Percentiles rank a stretch among this genome's conserved stretches.
Evolutionary conservation across 2,113 vertebrate species (phyloP).

Genomic region (Octodon degus): DNA sequence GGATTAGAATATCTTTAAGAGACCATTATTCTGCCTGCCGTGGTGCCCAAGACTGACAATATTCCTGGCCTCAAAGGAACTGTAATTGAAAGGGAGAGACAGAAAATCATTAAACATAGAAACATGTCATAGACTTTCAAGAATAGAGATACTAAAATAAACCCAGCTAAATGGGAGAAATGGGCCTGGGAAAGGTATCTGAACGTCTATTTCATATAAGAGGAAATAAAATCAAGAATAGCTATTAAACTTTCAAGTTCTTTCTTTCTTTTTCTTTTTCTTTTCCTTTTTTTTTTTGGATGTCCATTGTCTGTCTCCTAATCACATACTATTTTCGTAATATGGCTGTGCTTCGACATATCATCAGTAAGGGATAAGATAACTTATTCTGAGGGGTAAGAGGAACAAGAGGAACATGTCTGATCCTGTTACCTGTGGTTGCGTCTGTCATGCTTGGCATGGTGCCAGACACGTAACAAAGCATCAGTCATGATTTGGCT

Average conservation of each 20-base stretch:
- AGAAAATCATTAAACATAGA: neutral
- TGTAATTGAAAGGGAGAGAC: neutral
- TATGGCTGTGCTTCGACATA: neutral
- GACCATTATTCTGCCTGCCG: neutral
- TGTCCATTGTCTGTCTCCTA: neutral
- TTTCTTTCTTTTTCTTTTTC: too few species aligned
- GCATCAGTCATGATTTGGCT: neutral
- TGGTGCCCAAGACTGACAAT: neutral
- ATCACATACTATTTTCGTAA: neutral
- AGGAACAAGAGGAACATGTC: neutral
- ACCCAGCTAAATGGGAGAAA: neutral
- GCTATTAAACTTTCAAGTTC: neutral
- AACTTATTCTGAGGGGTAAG: too few species aligned
- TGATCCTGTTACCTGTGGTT: neutral
- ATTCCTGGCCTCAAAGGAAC: neutral
- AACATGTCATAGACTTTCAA: neutral
- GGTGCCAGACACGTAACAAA: neutral
- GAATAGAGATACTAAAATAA: neutral
- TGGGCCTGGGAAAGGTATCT: neutral
- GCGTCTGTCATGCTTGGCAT: fast-evolving
- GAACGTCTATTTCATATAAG: neutral
- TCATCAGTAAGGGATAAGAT: neutral
- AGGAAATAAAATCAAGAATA: neutral
- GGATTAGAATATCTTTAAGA: neutral
- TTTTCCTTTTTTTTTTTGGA: too few species aligned